These are phyloP conservation scores for Microchrysa polita DNA, from an alignment of 2,888 invertebrate species.

Conservation along the genomic window DNA sequence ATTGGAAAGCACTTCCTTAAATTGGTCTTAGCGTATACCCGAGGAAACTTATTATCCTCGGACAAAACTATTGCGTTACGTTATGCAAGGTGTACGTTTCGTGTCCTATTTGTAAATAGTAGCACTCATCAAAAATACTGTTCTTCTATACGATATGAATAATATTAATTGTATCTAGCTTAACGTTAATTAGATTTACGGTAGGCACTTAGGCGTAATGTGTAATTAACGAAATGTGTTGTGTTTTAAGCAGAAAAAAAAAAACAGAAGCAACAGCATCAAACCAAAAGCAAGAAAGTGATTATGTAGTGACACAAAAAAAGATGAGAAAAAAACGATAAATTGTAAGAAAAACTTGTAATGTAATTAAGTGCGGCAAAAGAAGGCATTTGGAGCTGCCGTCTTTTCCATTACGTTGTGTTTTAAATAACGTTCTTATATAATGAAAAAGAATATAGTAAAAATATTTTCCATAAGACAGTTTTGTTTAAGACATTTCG, in stretches of 20 bases:
- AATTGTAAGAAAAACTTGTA: constrained; percentile 2
- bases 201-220: not conserved
- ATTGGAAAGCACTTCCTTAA: constrained; percentile 7
- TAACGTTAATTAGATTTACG: constrained; percentile 16
- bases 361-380: not conserved
- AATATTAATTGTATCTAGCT: not conserved
- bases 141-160: constrained; percentile 7
- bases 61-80: not conserved
- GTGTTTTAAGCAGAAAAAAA: constrained; percentile 16
- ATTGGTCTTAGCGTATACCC: not conserved
- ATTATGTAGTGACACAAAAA: not conserved
- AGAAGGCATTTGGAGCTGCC: constrained; percentile 10
- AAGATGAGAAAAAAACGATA: not conserved
- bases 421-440: constrained; percentile 36
- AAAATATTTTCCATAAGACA: constrained; percentile 16
- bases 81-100: not conserved
- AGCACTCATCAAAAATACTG: not conserved
- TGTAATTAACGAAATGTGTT: not conserved
- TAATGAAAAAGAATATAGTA: not conserved
- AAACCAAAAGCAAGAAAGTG: constrained; percentile 19
- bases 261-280: too few relatives aligned
- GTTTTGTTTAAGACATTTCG: not conserved
- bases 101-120: constrained; percentile 18
- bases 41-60: constrained; percentile 14
- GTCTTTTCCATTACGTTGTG: constrained; percentile 29